Evolutionary conservation across 53 echinoderm and acorn worm species (phyloP), one percentile per base, ranked within the genome.

Genomic region (Patiria pectinifera): DNA sequence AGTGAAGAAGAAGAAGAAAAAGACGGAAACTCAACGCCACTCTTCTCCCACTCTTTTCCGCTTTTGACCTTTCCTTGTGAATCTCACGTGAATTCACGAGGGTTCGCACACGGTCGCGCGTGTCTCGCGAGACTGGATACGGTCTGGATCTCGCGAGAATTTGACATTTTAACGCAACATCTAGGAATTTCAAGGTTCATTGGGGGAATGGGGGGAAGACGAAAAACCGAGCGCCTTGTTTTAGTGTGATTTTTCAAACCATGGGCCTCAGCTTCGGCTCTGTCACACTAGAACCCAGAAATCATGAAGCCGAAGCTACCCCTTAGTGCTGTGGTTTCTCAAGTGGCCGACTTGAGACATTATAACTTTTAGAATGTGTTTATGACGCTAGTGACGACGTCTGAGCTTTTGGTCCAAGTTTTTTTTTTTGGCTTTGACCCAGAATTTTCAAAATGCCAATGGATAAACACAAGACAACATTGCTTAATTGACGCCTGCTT

Each of bases 41-140:
- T 10, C 74, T 74, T n/a, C 21, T 35, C 35, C 35, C 35, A 35
- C 74, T n/a, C 21, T 74, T 74, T 74, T 21, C 74, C 74, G 18
- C 74, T 66, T 60, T 58, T 61, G 61, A 60, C 60, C 83, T 83
- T 83, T 83, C 21, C 59, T 5, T 6, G 48, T 53, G 25, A 87
- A 26, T 87, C 87, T 87, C 88, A 22, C 78, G 78, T 24, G 88
- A 86, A 21, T 86, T 24, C 4, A 22, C 86, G 86, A 86, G 86
- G 86, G 78, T 82, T 35, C 2, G 62, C 84, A 59, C 83, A 7
- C 62, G 60, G 25, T 26, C 11, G 44, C 48, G 48, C 49, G 47
- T 12, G 25, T 76, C 88, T 76, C 88, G 88, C 48, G 62, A 60
- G 62, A 45, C 3, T 85, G 15, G 24, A 13, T 45, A 62, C 53